These are phyloP conservation scores for Muschampia plurimacula DNA, from an alignment of 2,888 invertebrate genomes.

Conservation along the genomic window DNA sequence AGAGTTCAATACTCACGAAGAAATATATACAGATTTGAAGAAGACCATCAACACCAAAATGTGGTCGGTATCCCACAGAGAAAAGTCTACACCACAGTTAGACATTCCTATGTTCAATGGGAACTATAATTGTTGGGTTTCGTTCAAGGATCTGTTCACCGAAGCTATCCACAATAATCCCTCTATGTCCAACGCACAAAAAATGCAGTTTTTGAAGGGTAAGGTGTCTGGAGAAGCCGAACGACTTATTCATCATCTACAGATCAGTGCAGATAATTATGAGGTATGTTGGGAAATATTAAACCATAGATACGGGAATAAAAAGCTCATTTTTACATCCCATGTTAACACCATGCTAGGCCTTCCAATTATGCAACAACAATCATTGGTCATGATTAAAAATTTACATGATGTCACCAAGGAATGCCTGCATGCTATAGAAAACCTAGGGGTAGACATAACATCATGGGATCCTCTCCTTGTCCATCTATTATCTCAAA, in stretches of 20 bases:
- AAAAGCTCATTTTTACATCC: slow-evolving; percentile 8
- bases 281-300: slow-evolving; percentile 16
- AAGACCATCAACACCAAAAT: slow-evolving; percentile 1
- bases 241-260: slow-evolving; percentile 15
- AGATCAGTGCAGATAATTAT: slow-evolving; percentile 17
- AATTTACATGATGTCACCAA: slow-evolving; percentile 11
- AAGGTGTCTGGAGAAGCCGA: slow-evolving; percentile 20
- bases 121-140: slow-evolving; percentile 13
- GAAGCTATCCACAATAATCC: slow-evolving; percentile 19
- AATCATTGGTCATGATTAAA: background rate
- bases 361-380: slow-evolving; percentile 1
- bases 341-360: slow-evolving; percentile 1
- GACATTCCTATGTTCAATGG: slow-evolving; percentile 19
- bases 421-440: slow-evolving; percentile 18
- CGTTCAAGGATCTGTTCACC: slow-evolving; percentile 10
- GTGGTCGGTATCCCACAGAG: slow-evolving; percentile 9
- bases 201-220: slow-evolving; percentile 20
- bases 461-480: slow-evolving; percentile 11
- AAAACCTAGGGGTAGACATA: slow-evolving; percentile 16
- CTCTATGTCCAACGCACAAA: slow-evolving; percentile 12
- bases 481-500: slow-evolving; percentile 3
- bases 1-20: slow-evolving; percentile 15
- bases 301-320: slow-evolving; percentile 12
- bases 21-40: background rate
- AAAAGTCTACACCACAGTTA: slow-evolving; percentile 13